phyloP scores from a whole-genome alignment of 2,113 vertebrate genomes.

The Podilymbus podiceps region DNA sequence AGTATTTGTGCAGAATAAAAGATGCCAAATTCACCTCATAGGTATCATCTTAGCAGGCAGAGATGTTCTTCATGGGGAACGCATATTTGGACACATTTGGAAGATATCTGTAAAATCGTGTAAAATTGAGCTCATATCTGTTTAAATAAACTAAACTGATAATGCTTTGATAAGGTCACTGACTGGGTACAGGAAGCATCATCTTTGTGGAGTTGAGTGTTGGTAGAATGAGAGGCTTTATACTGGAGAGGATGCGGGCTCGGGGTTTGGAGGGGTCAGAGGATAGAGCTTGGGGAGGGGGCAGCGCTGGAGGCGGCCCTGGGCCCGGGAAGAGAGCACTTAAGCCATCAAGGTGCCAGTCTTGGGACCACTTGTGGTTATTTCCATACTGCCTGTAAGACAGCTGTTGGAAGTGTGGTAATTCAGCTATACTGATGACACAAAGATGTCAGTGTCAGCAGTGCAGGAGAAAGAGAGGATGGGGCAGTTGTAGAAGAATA shows the following conservation, averaged over 20 bases:
- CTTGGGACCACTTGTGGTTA: not conserved
- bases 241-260: not conserved
- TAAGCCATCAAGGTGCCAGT: not conserved
- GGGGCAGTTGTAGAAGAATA: not conserved
- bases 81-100: fast-evolving
- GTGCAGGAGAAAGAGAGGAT: not conserved
- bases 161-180: not conserved
- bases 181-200: not conserved
- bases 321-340: not conserved
- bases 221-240: not conserved
- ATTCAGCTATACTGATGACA: not conserved
- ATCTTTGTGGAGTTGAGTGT: not conserved
- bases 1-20: not conserved
- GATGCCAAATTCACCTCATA: not conserved
- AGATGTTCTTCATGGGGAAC: fast-evolving
- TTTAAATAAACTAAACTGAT: not conserved
- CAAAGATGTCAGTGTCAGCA: fast-evolving
- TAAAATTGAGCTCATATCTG: not conserved
- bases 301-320: not conserved
- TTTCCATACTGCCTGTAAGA: not conserved
- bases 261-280: not conserved
- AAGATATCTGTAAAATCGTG: not conserved
- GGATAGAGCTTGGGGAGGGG: too few relatives aligned
- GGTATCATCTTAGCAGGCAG: not conserved
- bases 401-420: not conserved